These are phyloP conservation scores for Eugnorisma glareosa DNA, from an alignment of 2,888 invertebrate species.

Conservation along the genomic window DNA sequence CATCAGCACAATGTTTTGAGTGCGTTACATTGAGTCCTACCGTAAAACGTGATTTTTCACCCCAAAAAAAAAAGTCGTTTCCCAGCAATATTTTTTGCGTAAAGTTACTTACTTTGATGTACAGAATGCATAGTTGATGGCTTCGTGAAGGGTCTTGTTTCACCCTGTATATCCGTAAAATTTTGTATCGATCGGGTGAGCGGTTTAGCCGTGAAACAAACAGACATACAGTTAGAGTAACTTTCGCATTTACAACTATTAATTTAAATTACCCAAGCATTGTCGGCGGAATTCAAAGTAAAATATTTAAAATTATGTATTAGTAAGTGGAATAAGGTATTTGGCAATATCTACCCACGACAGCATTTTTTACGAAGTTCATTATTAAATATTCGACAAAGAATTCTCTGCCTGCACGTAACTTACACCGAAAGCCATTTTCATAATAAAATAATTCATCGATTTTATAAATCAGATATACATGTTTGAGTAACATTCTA, in stretches of 20 bases:
- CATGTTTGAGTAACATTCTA: not conserved
- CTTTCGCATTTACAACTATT: not conserved
- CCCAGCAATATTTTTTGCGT: too few species aligned
- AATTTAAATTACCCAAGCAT: not conserved
- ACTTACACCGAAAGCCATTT: constrained; percentile 1
- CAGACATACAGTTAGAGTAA: too few species aligned
- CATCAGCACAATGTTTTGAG: too few species aligned
- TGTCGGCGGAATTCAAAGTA: not conserved
- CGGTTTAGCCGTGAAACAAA: not conserved
- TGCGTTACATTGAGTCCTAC: too few species aligned
- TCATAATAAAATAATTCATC: not conserved
- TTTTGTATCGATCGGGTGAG: not conserved
- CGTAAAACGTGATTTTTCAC: too few species aligned
- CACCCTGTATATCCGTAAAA: too few species aligned
- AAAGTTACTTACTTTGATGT: too few species aligned
- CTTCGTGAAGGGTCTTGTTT: too few species aligned
- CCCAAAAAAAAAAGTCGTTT: too few species aligned
- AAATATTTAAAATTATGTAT: not conserved
- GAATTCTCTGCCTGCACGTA: constrained; percentile 2
- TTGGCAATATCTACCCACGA: constrained; percentile 34
- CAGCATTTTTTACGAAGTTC: constrained; percentile 7
- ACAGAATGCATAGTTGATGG: too few species aligned
- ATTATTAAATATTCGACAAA: constrained; percentile 13
- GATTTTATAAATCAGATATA: not conserved
- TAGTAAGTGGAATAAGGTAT: constrained; percentile 4